Evolutionary conservation across 64 coral and sea anemone genomes (phyloP).

Genomic region (Astreopora myriophthalma): DNA sequence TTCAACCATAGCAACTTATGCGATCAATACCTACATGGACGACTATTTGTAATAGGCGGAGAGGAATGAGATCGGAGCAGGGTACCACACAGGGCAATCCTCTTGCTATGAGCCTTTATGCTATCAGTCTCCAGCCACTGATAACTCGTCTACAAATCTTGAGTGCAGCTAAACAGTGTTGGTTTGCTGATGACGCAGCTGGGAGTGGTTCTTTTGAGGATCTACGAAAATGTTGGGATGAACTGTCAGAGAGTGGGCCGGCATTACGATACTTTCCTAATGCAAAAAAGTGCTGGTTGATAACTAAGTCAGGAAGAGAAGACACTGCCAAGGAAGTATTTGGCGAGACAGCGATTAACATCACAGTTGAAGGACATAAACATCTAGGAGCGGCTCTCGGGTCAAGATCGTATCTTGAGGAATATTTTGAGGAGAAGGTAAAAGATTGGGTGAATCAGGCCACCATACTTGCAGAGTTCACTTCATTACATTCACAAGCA

Average conservation of each 20-base stretch:
- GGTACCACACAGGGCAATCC: too few relatives aligned
- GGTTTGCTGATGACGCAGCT: slow-evolving; percentile 12
- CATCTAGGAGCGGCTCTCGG: not conserved
- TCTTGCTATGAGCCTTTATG: too few relatives aligned
- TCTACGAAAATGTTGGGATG: not conserved
- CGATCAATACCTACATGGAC: not conserved
- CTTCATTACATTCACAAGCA: not conserved
- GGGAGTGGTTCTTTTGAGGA: not conserved
- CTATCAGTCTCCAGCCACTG: too few relatives aligned
- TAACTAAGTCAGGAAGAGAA: not conserved
- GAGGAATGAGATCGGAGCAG: too few relatives aligned
- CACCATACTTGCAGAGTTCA: not conserved
- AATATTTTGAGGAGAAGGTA: not conserved
- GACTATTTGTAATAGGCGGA: not conserved
- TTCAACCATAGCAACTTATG: too few relatives aligned
- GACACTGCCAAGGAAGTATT: not conserved
- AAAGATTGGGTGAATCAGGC: not conserved
- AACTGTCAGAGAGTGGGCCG: not conserved
- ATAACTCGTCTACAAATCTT: not conserved
- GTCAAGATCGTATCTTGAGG: not conserved
- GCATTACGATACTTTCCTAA: not conserved
- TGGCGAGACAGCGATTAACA: not conserved
- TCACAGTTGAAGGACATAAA: not conserved
- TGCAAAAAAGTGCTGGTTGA: slow-evolving; percentile 13
- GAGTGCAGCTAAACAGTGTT: not conserved